Conservation (phyloP, 1,140 invertebrate species). For the Melanaphis sacchari region DNA sequence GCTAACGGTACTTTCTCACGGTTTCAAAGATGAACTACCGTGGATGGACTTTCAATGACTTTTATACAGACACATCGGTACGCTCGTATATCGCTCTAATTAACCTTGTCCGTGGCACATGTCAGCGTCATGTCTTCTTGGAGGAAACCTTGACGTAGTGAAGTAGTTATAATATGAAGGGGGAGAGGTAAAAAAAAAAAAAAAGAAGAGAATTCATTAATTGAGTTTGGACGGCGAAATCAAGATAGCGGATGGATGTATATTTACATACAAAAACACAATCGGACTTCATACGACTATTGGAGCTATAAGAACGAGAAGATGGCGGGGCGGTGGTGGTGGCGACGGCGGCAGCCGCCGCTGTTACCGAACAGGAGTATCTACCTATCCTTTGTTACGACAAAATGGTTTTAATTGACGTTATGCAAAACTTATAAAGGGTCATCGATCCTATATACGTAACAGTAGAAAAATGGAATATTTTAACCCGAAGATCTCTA, state of each 20-base stretch:
- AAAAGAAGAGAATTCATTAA: conserved; percentile 33
- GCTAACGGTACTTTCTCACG: conserved; percentile 46
- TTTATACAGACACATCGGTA: not conserved
- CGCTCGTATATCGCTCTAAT: conserved; percentile 22
- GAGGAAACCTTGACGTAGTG: not conserved
- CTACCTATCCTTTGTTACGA: conserved; percentile 54
- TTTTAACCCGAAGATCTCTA: conserved; percentile 26
- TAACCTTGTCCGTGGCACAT: not conserved
- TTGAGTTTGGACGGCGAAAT: conserved; percentile 33
- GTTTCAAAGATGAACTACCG: not conserved
- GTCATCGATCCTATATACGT: conserved; percentile 40
- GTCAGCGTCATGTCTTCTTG: not conserved
- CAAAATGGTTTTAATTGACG: conserved; percentile 56
- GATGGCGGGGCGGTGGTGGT: not conserved
- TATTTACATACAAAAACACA: conserved; percentile 57
- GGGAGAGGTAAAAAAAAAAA: not conserved
- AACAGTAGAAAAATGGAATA: conserved; percentile 49
- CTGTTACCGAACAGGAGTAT: not conserved
- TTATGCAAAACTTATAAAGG: conserved; percentile 53
- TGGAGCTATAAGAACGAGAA: not conserved
- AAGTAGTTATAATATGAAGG: not conserved
- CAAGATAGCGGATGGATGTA: conserved; percentile 27
- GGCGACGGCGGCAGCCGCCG: not conserved
- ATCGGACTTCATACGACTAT: conserved; percentile 13
- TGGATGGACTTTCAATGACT: conserved; percentile 27